These are phyloP conservation scores for Danionella dracula DNA, from an alignment of 2,797 vertebrate species.

Conservation along the genomic window DNA sequence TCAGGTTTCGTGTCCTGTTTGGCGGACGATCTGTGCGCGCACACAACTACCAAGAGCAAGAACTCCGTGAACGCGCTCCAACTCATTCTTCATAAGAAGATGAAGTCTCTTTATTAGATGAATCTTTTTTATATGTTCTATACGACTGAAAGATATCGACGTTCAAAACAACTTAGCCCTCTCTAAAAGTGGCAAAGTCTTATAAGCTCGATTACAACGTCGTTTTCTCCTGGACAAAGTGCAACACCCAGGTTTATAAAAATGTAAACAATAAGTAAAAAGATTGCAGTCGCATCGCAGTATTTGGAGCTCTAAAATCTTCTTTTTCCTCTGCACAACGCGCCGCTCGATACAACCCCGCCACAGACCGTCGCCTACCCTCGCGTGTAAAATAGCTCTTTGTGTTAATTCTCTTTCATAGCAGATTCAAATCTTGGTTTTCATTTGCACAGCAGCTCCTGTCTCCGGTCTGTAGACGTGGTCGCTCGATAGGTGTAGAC, in stretches of 20 bases:
- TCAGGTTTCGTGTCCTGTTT: slow-evolving; percentile 59
- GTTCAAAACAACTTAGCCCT: background rate
- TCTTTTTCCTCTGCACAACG: background rate
- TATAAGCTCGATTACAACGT: background rate
- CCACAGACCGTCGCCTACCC: background rate
- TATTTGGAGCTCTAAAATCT: background rate
- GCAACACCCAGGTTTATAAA: background rate
- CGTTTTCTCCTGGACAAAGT: background rate
- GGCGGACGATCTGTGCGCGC: slow-evolving; percentile 54
- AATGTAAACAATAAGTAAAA: background rate
- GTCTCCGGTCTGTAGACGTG: slow-evolving; percentile 67
- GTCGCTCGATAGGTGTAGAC: slow-evolving; percentile 57
- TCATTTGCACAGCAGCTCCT: slow-evolving; percentile 40
- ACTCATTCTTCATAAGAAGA: slow-evolving; percentile 51
- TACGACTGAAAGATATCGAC: background rate
- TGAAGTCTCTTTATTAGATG: too few relatives aligned
- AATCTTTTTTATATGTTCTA: background rate
- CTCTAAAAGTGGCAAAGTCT: background rate
- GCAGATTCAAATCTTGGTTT: slow-evolving; percentile 33
- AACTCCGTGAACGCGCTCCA: slow-evolving; percentile 52
- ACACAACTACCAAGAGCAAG: slow-evolving; percentile 58
- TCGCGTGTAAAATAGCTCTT: slow-evolving; percentile 1
- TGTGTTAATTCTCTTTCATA: slow-evolving; percentile 37
- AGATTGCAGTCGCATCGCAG: background rate
- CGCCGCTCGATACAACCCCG: background rate